These are phyloP conservation scores for Brienomyrus brachyistius DNA, from an alignment of 2,113 vertebrate species.

Conservation along the genomic window DNA sequence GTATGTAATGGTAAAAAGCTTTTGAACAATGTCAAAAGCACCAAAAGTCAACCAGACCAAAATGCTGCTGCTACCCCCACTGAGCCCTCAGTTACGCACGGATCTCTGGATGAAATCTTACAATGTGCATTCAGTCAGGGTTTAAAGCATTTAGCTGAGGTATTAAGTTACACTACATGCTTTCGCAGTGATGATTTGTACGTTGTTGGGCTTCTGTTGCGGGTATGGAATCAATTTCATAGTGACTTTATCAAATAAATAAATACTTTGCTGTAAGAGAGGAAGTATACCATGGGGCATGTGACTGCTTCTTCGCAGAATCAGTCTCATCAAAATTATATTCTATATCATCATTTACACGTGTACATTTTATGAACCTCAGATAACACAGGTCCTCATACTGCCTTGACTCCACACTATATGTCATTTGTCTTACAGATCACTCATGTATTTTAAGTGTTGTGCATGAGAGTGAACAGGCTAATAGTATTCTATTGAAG, in stretches of 20 bases:
- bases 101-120: constrained; percentile 43
- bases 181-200: not conserved
- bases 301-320: not conserved
- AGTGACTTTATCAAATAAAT: not conserved
- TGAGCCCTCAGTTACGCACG: constrained; percentile 38
- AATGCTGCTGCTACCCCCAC: constrained; percentile 57
- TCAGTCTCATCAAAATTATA: not conserved
- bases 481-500: not conserved
- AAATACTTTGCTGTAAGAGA: not conserved
- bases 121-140: constrained; percentile 44
- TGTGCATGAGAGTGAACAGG: not conserved
- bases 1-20: constrained; percentile 59
- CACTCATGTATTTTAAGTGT: not conserved
- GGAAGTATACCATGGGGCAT: not conserved
- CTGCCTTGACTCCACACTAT: not conserved
- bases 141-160: not conserved
- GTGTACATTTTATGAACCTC: not conserved
- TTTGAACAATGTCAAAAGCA: constrained; percentile 61
- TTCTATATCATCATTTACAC: not conserved
- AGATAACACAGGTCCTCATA: not conserved
- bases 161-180: not conserved
- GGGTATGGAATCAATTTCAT: constrained; percentile 2
- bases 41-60: constrained; percentile 49
- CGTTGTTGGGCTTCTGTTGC: not conserved
- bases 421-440: not conserved